phyloP scores from a whole-genome alignment of 2,797 vertebrate species.

The Chelidonichthys spinosus region DNA sequence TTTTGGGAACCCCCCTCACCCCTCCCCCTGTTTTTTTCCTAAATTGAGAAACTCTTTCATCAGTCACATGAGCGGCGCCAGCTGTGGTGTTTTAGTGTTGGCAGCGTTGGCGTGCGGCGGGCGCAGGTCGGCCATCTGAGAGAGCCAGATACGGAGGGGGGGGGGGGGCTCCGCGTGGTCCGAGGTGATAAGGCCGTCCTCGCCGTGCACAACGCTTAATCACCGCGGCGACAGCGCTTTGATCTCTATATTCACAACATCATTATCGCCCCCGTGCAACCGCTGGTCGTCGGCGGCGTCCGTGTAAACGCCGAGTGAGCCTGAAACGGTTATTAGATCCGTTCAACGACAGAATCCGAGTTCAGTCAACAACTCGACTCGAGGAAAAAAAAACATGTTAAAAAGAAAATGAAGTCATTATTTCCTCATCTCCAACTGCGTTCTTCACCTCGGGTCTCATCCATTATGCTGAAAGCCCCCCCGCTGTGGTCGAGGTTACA shows the following conservation, averaged over 20 bases:
- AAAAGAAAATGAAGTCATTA: conserved; percentile 51
- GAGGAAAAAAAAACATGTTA: conserved; percentile 15
- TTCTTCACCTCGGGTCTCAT: conserved; percentile 54
- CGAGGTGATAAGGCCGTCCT: conserved; percentile 79
- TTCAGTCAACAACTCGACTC: conserved; percentile 3
- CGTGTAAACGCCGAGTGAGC: too few relatives aligned
- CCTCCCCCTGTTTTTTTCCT: conserved; percentile 26
- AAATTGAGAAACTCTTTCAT: conserved; percentile 64
- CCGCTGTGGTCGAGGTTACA: conserved; percentile 56
- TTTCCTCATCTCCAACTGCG: conserved; percentile 36
- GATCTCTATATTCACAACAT: conserved; percentile 79
- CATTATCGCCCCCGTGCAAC: conserved; percentile 55
- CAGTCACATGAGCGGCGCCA: conserved; percentile 60
- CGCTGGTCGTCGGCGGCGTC: too few relatives aligned
- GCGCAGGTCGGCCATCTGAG: conserved; percentile 77
- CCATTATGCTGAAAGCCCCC: conserved; percentile 56
- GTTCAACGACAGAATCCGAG: conserved; percentile 25
- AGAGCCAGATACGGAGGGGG: conserved; percentile 77
- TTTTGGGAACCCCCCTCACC: conserved; percentile 23
- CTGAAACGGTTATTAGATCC: too few relatives aligned
- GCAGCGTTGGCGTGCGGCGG: conserved; percentile 58
- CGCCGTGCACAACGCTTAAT: conserved; percentile 68
- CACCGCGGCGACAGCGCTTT: conserved; percentile 69
- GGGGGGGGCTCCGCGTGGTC: conserved; percentile 76
- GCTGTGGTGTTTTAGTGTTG: conserved; percentile 75